These are phyloP conservation scores for Nomada fabriciana DNA, from an alignment of 2,888 invertebrate genomes.

Conservation along the genomic window DNA sequence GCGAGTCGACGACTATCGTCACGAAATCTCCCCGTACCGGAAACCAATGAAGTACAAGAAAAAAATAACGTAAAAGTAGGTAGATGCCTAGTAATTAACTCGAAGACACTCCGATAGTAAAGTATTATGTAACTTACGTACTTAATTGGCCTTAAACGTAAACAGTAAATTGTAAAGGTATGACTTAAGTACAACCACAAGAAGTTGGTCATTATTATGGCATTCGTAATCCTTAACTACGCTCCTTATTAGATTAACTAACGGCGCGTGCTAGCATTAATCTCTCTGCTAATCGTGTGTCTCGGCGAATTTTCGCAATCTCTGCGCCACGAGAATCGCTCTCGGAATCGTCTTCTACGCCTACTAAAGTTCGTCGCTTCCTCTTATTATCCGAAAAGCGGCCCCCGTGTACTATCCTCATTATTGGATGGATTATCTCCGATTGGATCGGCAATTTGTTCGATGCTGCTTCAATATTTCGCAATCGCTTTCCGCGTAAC, in stretches of 20 bases:
- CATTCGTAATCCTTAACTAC: slow-evolving; percentile 81
- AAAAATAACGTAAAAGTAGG: slow-evolving; percentile 32
- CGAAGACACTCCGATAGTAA: slow-evolving; percentile 68
- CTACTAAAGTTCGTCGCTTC: neutral
- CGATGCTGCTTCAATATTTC: no score
- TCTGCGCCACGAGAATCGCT: slow-evolving; percentile 28
- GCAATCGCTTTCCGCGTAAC: no score
- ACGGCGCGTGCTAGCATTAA: slow-evolving; percentile 60
- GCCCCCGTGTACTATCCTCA: slow-evolving; percentile 7
- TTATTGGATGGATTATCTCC: no score
- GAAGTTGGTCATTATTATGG: slow-evolving; percentile 84
- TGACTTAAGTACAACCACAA: slow-evolving; percentile 85
- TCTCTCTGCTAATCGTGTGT: slow-evolving; percentile 43
- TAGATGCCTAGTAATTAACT: slow-evolving; percentile 54
- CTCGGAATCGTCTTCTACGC: neutral
- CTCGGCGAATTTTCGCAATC: slow-evolving; percentile 30
- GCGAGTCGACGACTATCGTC: slow-evolving; percentile 25
- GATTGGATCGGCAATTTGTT: no score
- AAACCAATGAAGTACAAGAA: slow-evolving; percentile 11
- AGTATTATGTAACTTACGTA: slow-evolving; percentile 66
- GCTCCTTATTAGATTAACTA: slow-evolving; percentile 60
- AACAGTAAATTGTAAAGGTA: slow-evolving; percentile 78
- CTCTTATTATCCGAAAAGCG: neutral
- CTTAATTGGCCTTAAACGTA: slow-evolving; percentile 65
- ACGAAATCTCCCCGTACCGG: slow-evolving; percentile 34